Percentiles rank a stretch among this genome's conserved stretches.
Conservation (phyloP, 2,113 vertebrate genomes). For the Arenaria interpres region DNA sequence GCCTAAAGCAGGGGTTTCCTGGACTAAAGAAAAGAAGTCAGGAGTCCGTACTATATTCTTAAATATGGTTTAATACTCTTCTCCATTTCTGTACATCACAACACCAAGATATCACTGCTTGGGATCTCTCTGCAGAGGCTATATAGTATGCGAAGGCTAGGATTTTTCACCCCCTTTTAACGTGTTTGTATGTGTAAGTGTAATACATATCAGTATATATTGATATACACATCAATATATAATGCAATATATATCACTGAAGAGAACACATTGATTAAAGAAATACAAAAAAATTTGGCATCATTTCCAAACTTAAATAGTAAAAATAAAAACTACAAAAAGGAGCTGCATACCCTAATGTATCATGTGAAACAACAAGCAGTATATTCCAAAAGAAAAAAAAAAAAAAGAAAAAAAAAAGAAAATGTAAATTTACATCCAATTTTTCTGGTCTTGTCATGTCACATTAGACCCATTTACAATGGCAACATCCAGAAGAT, state of each 20-base stretch:
- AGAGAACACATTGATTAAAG: conserved; percentile 88
- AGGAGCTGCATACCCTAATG: conserved; percentile 85
- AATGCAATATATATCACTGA: conserved; percentile 87
- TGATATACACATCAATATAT: conserved; percentile 88
- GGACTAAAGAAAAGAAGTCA: conserved; percentile 47
- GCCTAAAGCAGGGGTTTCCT: not conserved
- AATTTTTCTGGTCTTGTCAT: conserved; percentile 80
- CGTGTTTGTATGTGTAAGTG: conserved; percentile 80
- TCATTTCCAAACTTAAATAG: conserved; percentile 90
- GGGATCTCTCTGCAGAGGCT: conserved; percentile 85
- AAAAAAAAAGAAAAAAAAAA: conserved; percentile 20
- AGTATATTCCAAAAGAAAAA: conserved; percentile 76
- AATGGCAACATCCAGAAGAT: conserved; percentile 80
- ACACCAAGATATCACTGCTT: conserved; percentile 87
- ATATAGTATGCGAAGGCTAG: conserved; percentile 82
- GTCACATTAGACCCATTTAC: conserved; percentile 86
- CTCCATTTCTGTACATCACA: conserved; percentile 91
- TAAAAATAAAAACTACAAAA: conserved; percentile 88
- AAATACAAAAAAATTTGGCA: conserved; percentile 90
- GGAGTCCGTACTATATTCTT: conserved; percentile 82
- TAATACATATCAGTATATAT: conserved; percentile 88
- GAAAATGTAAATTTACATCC: conserved; percentile 83
- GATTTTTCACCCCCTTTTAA: conserved; percentile 75
- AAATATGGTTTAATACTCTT: conserved; percentile 92
- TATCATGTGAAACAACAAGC: conserved; percentile 84